Evolutionary conservation across 2,113 vertebrate species (phyloP).

Genomic region (Mus spicilegus): DNA sequence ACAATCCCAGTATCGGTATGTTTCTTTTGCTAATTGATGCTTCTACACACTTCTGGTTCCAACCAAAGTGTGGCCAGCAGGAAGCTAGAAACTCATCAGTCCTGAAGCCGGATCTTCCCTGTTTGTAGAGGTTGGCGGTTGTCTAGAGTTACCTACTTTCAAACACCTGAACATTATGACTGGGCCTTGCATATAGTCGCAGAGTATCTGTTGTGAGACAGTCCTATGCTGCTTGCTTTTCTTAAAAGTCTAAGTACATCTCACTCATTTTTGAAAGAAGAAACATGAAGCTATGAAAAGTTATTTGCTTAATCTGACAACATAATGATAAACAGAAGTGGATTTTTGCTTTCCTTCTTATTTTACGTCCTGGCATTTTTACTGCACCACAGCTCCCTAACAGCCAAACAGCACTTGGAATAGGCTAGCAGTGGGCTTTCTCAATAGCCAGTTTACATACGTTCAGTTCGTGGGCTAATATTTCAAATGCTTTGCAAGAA

Average conservation of each 20-base stretch:
- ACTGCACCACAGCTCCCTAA: background rate
- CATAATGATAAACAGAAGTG: constrained; percentile 7
- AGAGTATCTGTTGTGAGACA: background rate
- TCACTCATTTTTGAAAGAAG: background rate
- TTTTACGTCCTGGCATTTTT: background rate
- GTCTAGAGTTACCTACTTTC: background rate
- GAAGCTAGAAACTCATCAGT: background rate
- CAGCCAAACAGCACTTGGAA: background rate
- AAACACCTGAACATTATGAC: background rate
- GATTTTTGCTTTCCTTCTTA: background rate
- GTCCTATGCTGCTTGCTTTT: background rate
- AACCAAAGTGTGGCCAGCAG: background rate
- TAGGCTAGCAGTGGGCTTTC: background rate
- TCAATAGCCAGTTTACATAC: background rate
- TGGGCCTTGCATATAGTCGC: background rate
- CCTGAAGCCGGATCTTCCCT: too few relatives aligned
- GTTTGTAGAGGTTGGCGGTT: background rate
- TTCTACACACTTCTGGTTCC: background rate
- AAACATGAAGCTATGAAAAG: constrained; percentile 4
- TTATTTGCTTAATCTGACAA: constrained; percentile 1
- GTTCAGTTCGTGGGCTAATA: background rate
- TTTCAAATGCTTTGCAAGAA: background rate
- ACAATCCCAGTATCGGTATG: background rate
- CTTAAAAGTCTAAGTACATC: constrained; percentile 10
- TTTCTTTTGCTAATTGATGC: background rate